phyloP scores from a whole-genome alignment of 2,113 vertebrate species.

The Sorex araneus region DNA sequence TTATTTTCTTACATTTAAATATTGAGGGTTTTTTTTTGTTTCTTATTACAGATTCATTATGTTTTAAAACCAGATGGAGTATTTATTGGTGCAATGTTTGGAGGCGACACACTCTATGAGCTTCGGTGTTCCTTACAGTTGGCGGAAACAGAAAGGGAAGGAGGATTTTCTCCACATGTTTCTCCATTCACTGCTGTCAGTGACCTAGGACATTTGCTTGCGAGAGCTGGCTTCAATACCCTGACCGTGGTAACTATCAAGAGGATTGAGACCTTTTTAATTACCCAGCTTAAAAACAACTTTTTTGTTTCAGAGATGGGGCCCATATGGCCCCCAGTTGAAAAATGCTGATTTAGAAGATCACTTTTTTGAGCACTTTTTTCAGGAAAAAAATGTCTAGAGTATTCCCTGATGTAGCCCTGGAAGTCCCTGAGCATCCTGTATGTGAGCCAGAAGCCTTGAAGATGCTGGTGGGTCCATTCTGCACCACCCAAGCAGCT shows the following conservation, averaged over 20 bases:
- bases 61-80: slow-evolving; percentile 96
- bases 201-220: slow-evolving; percentile 95
- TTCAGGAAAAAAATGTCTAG: too few relatives aligned
- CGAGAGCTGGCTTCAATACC: slow-evolving; percentile 95
- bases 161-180: slow-evolving; percentile 95
- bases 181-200: slow-evolving; percentile 95
- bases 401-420: neutral
- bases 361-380: too few relatives aligned
- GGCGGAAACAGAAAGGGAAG: slow-evolving; percentile 96
- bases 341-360: too few relatives aligned
- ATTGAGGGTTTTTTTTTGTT: slow-evolving; percentile 68
- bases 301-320: slow-evolving; percentile 46
- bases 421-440: neutral
- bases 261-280: neutral
- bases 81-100: slow-evolving; percentile 97
- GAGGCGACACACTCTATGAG: slow-evolving; percentile 96
- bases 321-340: too few relatives aligned
- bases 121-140: slow-evolving; percentile 97
- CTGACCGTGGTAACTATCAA: slow-evolving; percentile 94
- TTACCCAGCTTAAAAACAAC: slow-evolving; percentile 14
- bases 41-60: slow-evolving; percentile 91
- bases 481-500: too few relatives aligned
- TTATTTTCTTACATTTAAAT: slow-evolving; percentile 31
- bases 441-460: neutral
- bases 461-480: neutral